Evolutionary conservation across 2,113 vertebrate genomes (phyloP).

Genomic region (Ardeotis arabs): DNA sequence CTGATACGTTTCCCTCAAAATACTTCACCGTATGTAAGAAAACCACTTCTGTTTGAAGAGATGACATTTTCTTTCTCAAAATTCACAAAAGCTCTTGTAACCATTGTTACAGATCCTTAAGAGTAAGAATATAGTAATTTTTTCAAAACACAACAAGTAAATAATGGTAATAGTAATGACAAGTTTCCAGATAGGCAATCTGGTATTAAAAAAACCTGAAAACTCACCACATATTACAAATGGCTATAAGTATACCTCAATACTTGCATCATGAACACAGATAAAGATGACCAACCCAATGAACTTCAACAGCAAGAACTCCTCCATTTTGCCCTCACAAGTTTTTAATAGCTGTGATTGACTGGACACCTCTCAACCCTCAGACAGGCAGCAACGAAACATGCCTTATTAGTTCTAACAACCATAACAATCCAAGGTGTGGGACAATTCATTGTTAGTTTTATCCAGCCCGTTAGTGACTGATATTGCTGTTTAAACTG

Average conservation of each 20-base stretch:
- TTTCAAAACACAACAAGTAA: background rate
- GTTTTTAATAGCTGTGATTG: background rate
- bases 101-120: background rate
- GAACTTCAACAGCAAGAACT: background rate
- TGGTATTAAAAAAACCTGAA: background rate
- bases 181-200: background rate
- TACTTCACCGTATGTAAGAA: background rate
- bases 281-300: background rate
- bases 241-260: background rate
- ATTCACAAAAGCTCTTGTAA: background rate
- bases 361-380: background rate
- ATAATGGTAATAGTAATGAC: background rate
- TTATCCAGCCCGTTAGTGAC: background rate
- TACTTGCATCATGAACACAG: background rate
- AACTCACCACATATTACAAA: background rate
- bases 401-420: background rate
- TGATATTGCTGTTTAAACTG: background rate
- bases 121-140: rapidly evolving
- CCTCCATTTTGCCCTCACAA: background rate
- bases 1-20: background rate
- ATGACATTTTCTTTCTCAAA: background rate
- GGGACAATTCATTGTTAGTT: background rate
- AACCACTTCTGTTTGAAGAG: background rate
- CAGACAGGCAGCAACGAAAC: background rate
- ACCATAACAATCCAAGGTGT: background rate